A percentile compares a stretch with the other conserved stretches of the same genome.
Conservation (phyloP, 1,140 invertebrate species). For the Brachionus plicatilis region DNA sequence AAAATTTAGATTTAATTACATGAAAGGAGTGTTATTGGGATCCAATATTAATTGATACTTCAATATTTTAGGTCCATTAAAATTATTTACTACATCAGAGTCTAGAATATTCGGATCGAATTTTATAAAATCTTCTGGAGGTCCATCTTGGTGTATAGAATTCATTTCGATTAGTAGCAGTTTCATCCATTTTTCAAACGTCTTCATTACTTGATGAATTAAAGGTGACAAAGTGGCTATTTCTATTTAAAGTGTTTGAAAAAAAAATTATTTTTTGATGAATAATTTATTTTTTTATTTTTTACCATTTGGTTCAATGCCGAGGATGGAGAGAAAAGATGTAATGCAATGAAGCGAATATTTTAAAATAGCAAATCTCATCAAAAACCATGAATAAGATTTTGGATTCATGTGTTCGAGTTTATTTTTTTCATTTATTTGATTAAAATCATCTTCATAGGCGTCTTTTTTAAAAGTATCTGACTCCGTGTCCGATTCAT, state of each 20-base stretch:
- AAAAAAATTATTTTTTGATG: not conserved
- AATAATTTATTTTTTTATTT: not conserved
- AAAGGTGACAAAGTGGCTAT: conserved; percentile 86
- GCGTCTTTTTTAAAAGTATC: conserved; percentile 66
- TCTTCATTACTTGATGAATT: conserved; percentile 77
- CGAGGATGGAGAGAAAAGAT: conserved; percentile 72
- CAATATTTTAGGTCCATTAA: conserved; percentile 72
- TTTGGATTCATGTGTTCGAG: conserved; percentile 79
- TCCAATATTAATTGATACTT: conserved; percentile 88
- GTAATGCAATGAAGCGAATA: conserved; percentile 73
- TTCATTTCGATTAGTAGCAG: conserved; percentile 72
- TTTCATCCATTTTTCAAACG: conserved; percentile 80
- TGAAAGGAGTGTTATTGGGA: conserved; percentile 88
- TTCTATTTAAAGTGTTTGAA: conserved; percentile 60
- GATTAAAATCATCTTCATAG: conserved; percentile 58
- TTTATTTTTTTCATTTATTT: not conserved
- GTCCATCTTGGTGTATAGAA: conserved; percentile 51
- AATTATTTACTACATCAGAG: conserved; percentile 65
- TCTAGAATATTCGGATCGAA: conserved; percentile 59
- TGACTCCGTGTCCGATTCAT: conserved; percentile 51
- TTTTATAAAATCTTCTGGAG: conserved; percentile 68
- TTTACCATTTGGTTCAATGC: conserved; percentile 80
- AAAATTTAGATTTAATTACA: conserved; percentile 58
- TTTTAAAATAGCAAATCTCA: conserved; percentile 78
- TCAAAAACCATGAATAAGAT: conserved; percentile 87